Evolutionary conservation across 1,140 invertebrate genomes (phyloP).

Genomic region (Thaumatotibia leucotreta): DNA sequence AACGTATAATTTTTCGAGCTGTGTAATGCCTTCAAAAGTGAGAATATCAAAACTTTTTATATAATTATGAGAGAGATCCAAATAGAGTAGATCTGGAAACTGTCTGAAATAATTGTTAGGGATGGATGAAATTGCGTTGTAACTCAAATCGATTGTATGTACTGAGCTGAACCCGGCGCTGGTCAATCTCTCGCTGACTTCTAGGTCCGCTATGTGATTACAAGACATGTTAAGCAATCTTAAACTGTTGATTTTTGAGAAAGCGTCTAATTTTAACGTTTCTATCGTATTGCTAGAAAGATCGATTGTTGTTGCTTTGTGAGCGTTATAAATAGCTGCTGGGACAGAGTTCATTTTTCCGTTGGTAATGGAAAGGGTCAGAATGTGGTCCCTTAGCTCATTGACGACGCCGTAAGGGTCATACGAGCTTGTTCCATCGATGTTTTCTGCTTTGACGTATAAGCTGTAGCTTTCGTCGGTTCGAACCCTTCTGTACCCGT

Average conservation of each 20-base stretch:
- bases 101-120: slow-evolving; percentile 3
- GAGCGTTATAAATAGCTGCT: not conserved
- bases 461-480: not conserved
- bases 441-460: not conserved
- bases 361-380: not conserved
- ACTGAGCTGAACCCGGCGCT: not conserved
- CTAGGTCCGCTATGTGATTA: not conserved
- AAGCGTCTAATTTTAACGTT: not conserved
- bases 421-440: not conserved
- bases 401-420: not conserved
- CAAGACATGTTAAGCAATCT: not conserved
- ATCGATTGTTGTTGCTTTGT: not conserved
- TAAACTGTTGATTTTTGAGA: not conserved
- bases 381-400: not conserved
- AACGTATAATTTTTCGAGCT: not conserved
- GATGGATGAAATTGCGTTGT: not conserved
- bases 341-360: not conserved
- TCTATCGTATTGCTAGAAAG: not conserved
- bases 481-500: not conserved
- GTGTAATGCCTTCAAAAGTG: slow-evolving; percentile 3
- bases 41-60: slow-evolving; percentile 1
- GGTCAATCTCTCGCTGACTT: not conserved
- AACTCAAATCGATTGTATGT: not conserved
- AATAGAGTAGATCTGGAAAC: not conserved
- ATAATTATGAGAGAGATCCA: not conserved